Base-by-base conservation (phyloP, 2,888 invertebrate species). In the Philereme vetulata region DNA sequence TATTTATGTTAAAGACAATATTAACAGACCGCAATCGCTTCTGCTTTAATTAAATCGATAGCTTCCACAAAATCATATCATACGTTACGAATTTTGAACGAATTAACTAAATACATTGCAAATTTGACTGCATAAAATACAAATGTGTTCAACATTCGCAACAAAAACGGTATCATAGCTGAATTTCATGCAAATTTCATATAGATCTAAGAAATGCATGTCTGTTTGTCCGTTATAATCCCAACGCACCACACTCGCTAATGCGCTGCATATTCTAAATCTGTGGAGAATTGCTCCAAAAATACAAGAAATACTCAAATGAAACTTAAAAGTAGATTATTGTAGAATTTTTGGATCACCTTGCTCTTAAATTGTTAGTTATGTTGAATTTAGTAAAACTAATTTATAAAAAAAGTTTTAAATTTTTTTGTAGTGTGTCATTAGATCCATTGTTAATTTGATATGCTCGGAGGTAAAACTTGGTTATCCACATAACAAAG, bases 201-300 rank as follows among this genome's bases (percentile, higher is more conserved):
- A 51, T 60, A 56, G 52, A 40, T 46, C 3, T 54, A 54, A 56
- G 43, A 34, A 33, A 10, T 47, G 62, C 62, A 43, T 62, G 62
- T n/a, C 21, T 8, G 35, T 45, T 8, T 43, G 33, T 50, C 50
- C 54, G 4, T 43, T 51, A 21, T 49, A 53, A 52, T 45, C 48
- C 38, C 43, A 6, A 40, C 9, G 57, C 54, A 54, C 54, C 54
- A 32, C 49, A 43, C 51, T 47, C 62, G 56, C 52, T 56, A 56
- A 45, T 43, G 62, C 54, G 62, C 50, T 53, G 51, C 10, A 42
- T 11, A 35, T 38, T 48, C 21, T 44, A 33, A 36, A 32, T 40
- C 42, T 35, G 48, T 43, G 5, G 8, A 38, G 10, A 42, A 8
- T 47, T 34, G 38, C 4, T 10, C 7, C 9, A 34, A 45, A 34